A percentile compares a stretch with the other conserved stretches of the same genome.
Evolutionary conservation across 2,797 vertebrate species (phyloP).

Genomic region (Fistularia commersonii): DNA sequence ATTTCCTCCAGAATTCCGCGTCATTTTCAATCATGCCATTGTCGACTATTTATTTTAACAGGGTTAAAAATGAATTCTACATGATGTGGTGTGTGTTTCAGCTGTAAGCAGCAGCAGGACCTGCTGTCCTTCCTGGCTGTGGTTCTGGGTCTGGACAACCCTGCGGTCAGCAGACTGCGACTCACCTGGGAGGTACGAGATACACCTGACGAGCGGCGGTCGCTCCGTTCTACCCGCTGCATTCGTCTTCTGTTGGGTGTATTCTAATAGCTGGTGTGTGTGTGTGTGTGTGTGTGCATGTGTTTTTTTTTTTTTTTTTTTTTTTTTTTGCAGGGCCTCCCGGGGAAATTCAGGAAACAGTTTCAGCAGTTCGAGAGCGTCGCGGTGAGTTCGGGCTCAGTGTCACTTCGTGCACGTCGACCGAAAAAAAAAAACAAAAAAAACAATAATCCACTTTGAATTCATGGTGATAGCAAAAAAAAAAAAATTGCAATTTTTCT

Average conservation of each 20-base stretch:
- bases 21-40: no score
- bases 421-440: no score
- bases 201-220: background rate
- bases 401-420: background rate
- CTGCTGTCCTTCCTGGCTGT: conserved; percentile 91
- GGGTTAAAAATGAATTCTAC: background rate
- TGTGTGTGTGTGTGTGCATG: no score
- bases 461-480: no score
- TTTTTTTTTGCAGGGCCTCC: conserved; percentile 80
- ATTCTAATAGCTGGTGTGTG: no score
- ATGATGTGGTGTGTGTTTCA: conserved; percentile 42
- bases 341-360: conserved; percentile 94
- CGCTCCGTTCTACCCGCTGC: no score
- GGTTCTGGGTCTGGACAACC: conserved; percentile 90
- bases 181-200: conserved; percentile 93
- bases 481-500: no score
- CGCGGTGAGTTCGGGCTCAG: conserved; percentile 75
- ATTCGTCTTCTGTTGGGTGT: no score
- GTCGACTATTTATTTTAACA: background rate
- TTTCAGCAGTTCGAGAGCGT: conserved; percentile 92
- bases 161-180: conserved; percentile 85
- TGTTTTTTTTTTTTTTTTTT: background rate
- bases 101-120: conserved; percentile 96
- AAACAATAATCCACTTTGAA: no score
- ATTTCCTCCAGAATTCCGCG: no score